phyloP scores from a whole-genome alignment of 2,888 invertebrate species.

The Drosophila prostipennis region DNA sequence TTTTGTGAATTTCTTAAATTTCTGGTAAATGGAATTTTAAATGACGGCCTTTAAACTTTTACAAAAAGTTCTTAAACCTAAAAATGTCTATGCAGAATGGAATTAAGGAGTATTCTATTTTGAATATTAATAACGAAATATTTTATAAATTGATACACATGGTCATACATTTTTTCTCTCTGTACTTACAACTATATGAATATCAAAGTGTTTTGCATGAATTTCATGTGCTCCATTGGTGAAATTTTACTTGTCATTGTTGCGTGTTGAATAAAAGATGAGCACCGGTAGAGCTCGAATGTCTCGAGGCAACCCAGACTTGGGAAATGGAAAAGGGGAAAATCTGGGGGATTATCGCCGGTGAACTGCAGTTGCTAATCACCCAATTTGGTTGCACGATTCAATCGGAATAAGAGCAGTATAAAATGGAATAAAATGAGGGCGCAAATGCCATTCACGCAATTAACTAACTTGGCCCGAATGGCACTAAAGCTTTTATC shows the following conservation, averaged over 20 bases:
- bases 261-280: constrained; percentile 52
- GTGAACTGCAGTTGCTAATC: constrained; percentile 40
- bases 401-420: constrained; percentile 42
- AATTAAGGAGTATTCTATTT: no score
- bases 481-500: constrained; percentile 74
- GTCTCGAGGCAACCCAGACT: constrained; percentile 6
- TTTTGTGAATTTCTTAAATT: no score
- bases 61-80: no score
- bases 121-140: no score
- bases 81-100: no score
- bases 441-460: constrained; percentile 51
- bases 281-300: constrained; percentile 16
- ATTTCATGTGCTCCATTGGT: constrained; percentile 42
- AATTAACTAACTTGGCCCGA: constrained; percentile 71
- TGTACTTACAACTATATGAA: constrained; percentile 48
- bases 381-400: constrained; percentile 44
- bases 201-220: constrained; percentile 58
- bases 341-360: constrained; percentile 25
- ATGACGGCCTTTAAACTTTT: no score
- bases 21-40: no score
- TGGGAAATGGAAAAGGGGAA: neutral
- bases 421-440: constrained; percentile 19
- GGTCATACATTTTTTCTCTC: constrained; percentile 1
- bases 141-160: no score
- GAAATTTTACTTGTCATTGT: constrained; percentile 54